Evolutionary conservation across 2,797 vertebrate species (phyloP).

Genomic region (Rachycentron canadum): DNA sequence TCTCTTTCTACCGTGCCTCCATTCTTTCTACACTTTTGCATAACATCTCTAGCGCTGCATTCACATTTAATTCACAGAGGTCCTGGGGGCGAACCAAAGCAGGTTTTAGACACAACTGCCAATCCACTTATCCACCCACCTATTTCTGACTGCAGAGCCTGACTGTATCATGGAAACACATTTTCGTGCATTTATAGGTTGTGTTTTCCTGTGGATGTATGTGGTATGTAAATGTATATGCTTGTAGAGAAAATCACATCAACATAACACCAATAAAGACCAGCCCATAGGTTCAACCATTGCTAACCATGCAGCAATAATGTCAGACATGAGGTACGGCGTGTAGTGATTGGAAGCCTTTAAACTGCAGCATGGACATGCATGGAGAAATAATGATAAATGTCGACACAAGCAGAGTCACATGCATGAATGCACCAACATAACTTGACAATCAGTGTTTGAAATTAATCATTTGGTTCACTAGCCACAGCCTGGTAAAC

Average conservation of each 20-base stretch:
- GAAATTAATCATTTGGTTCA: constrained; percentile 73
- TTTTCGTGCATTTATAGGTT: constrained; percentile 51
- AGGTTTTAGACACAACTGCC: constrained; percentile 83
- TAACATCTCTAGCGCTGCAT: constrained; percentile 67
- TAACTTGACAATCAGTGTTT: constrained; percentile 65
- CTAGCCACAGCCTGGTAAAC: constrained; percentile 44
- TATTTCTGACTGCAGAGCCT: constrained; percentile 72
- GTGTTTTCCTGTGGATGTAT: constrained; percentile 45
- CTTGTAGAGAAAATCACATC: constrained; percentile 26
- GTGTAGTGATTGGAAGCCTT: constrained; percentile 25
- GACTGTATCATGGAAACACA: constrained; percentile 72
- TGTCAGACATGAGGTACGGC: constrained; percentile 25
- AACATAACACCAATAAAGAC: constrained; percentile 22
- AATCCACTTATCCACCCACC: constrained; percentile 85
- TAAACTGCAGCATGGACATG: constrained; percentile 31
- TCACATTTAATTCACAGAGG: constrained; percentile 81
- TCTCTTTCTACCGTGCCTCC: constrained; percentile 35
- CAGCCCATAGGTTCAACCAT: constrained; percentile 8
- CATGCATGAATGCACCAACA: constrained; percentile 48
- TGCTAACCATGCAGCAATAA: constrained; percentile 11
- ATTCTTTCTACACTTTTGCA: constrained; percentile 66
- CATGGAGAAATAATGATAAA: constrained; percentile 45
- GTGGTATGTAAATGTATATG: constrained; percentile 37
- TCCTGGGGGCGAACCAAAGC: constrained; percentile 79
- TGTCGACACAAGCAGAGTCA: constrained; percentile 35